phyloP scores from a whole-genome alignment of 2,113 vertebrate species.

The Marmota monax region DNA sequence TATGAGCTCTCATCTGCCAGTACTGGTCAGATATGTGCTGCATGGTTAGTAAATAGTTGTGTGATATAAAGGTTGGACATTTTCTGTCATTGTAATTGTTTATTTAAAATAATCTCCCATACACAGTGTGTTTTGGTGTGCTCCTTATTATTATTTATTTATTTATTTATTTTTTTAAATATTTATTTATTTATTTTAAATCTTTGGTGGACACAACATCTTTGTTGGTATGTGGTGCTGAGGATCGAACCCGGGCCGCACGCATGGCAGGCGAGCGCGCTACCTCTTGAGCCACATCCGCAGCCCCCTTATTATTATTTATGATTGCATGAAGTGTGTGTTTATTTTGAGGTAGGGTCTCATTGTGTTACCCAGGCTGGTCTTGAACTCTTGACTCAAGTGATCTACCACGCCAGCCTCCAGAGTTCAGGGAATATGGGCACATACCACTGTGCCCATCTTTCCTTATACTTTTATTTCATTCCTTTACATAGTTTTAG shows the following conservation, averaged over 20 bases:
- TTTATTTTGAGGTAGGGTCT: not conserved
- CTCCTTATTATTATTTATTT: not conserved
- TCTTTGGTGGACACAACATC: too few relatives aligned
- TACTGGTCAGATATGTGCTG: not conserved
- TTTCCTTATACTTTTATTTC: not conserved
- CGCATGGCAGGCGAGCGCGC: too few relatives aligned
- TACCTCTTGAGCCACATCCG: too few relatives aligned
- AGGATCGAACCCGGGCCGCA: too few relatives aligned
- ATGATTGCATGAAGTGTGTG: not conserved
- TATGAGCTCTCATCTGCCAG: not conserved
- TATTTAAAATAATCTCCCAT: not conserved
- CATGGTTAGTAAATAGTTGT: not conserved
- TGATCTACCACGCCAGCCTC: not conserved
- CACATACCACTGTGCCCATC: too few relatives aligned
- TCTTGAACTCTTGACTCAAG: not conserved
- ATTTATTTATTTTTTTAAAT: not conserved
- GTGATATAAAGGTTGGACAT: not conserved
- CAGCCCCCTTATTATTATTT: not conserved
- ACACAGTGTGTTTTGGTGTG: not conserved
- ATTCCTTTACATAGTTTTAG: not conserved
- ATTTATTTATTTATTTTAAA: too few relatives aligned
- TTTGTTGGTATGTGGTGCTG: too few relatives aligned
- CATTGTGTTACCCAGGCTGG: not conserved
- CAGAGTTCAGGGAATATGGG: not conserved
- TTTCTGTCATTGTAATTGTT: slow-evolving; percentile 3